Evolutionary conservation across 2,888 invertebrate species (phyloP), one percentile per base, ranked within the genome.

Genomic region (Papilio protenor): DNA sequence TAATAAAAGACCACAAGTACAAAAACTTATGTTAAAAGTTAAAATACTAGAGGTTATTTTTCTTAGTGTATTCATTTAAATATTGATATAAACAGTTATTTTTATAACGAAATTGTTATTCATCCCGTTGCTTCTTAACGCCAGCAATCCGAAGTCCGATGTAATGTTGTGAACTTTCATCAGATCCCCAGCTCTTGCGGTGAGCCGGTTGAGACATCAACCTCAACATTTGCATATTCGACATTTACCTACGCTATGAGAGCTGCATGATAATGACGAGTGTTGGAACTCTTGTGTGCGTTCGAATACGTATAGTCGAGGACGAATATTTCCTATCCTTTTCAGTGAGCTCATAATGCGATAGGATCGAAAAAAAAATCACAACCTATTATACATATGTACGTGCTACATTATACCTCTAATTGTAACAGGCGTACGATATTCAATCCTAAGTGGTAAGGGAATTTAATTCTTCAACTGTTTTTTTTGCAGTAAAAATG

Each of bases 181-280:
- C 61, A 27, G 66, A 73, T 69, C 61, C 70, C 66, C 66, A 61
- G 73, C 52, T 71, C 76, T 76, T 69, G 78, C 45, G 57, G 74
- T 23, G 33, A 33, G 73, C 73, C 73, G 73, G 78, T 79, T 79
- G 78, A 69, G 78, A 79, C 76, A 79, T 79, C 78, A 78, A 73
- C 78, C 73, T 76, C 76, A 79, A n/a, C 69, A 76, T 79, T 79
- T 79, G 76, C 78, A 79, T 79, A 76, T 79, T 79, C 73, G 73
- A 79, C 78, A 79, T 79, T 73, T 79, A 76, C 78, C 78, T 79
- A 61, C 73, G 33, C 59, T 76, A 76, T 73, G 76, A 76, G 78
- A 79, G 57, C 76, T 69, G 78, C 78, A 79, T 79, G 70, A 49
- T 79, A 76, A 79, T 79, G 73, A 78, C 73, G 52, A 70, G 78